phyloP scores from a whole-genome alignment of 2,888 invertebrate genomes.

The Athrips mouffetella region DNA sequence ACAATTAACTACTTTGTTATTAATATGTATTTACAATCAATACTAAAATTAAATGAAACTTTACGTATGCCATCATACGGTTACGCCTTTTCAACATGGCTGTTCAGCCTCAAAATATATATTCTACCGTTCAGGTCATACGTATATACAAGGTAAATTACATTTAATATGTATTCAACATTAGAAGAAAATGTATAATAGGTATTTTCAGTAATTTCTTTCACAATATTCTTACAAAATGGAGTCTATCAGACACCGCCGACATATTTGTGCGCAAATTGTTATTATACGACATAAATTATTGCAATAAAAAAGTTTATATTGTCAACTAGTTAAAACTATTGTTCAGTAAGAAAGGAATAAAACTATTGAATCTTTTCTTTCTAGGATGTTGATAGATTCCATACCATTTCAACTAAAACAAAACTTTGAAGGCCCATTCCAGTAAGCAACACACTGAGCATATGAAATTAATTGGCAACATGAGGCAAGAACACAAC shows the following conservation, averaged over 20 bases:
- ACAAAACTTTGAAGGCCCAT: neutral
- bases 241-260: constrained; percentile 64
- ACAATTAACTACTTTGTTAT: constrained; percentile 54
- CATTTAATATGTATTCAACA: constrained; percentile 62
- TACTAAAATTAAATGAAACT: constrained; percentile 54
- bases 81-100: constrained; percentile 42
- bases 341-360: neutral
- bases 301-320: constrained; percentile 31
- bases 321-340: constrained; percentile 1
- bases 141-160: constrained; percentile 75
- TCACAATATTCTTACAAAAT: constrained; percentile 49
- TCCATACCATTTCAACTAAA: neutral
- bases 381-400: neutral
- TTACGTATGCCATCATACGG: constrained; percentile 67
- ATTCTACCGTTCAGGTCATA: constrained; percentile 65
- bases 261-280: constrained; percentile 67
- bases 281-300: constrained; percentile 27
- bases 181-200: constrained; percentile 58
- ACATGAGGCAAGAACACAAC: too few relatives aligned
- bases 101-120: constrained; percentile 64
- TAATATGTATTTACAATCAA: constrained; percentile 70
- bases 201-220: constrained; percentile 50
- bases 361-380: neutral
- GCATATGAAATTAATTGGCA: too few relatives aligned
- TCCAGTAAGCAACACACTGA: neutral